These are phyloP conservation scores for Leptopilina myrica DNA, from an alignment of 2,888 invertebrate genomes.

Conservation along the genomic window DNA sequence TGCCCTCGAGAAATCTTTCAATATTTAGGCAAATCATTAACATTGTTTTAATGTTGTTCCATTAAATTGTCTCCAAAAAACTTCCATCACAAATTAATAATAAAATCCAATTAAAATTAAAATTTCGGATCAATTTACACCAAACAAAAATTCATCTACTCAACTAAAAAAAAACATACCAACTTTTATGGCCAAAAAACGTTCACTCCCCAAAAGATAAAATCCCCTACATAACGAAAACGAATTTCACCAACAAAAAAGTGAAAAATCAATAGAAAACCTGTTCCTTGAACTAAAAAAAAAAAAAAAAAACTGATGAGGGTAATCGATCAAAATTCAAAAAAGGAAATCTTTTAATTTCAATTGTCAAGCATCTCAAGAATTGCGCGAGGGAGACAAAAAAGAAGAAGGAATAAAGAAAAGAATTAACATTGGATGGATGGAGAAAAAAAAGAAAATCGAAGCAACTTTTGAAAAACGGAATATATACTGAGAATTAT, in stretches of 20 bases:
- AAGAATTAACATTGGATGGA: conserved; percentile 46
- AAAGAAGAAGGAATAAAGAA: background rate
- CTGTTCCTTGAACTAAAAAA: conserved; percentile 29
- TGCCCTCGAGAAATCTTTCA: background rate
- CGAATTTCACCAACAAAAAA: conserved; percentile 60
- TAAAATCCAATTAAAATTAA: no score
- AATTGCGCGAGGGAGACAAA: conserved; percentile 48
- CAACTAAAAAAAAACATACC: background rate
- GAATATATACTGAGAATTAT: conserved; percentile 58
- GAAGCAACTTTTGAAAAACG: conserved; percentile 49
- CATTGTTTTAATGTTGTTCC: background rate
- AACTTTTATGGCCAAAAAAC: background rate
- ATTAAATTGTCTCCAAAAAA: background rate
- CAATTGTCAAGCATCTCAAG: conserved; percentile 48
- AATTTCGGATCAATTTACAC: no score
- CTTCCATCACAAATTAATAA: background rate
- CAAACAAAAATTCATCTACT: no score
- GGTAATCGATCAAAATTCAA: conserved; percentile 30
- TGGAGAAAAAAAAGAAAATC: conserved; percentile 57
- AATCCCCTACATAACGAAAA: conserved; percentile 58
- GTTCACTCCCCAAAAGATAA: background rate
- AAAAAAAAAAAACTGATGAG: conserved; percentile 39
- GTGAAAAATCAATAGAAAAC: conserved; percentile 50
- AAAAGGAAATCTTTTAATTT: conserved; percentile 40
- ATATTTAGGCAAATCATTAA: background rate